Evolutionary conservation across 2,888 invertebrate species (phyloP).

Genomic region (Cremastinae sp.): DNA sequence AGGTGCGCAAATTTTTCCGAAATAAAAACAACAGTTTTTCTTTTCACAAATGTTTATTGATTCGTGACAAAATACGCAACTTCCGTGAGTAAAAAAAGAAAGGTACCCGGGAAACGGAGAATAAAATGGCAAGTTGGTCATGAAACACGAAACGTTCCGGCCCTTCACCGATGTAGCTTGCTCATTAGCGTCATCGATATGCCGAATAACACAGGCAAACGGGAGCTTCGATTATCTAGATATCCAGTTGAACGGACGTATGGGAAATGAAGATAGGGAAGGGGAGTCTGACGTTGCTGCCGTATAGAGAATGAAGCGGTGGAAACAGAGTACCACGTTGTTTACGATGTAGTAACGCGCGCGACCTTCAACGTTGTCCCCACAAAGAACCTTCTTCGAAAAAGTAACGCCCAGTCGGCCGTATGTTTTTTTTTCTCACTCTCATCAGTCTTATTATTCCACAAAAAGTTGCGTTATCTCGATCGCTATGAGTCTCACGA

Average conservation of each 20-base stretch:
- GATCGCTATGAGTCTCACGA: conserved; percentile 27
- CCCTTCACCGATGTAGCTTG: conserved; percentile 23
- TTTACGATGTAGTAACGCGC: conserved; percentile 47
- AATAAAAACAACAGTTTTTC: no score
- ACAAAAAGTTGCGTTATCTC: conserved; percentile 14
- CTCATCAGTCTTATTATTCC: conserved; percentile 3
- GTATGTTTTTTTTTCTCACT: conserved; percentile 20
- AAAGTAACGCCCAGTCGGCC: conserved; percentile 19
- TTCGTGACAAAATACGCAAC: neutral
- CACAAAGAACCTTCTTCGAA: conserved; percentile 13
- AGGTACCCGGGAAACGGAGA: no score
- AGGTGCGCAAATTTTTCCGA: no score
- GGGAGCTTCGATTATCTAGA: neutral
- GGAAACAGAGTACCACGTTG: conserved; percentile 26
- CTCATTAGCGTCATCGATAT: conserved; percentile 5
- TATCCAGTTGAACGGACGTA: conserved; percentile 10
- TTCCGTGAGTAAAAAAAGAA: neutral
- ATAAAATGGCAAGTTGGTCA: neutral
- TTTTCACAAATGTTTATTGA: no score
- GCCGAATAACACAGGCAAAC: neutral
- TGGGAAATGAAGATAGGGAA: conserved; percentile 3
- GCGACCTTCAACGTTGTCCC: conserved; percentile 40
- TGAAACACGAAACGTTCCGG: conserved; percentile 19
- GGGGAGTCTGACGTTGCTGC: conserved; percentile 10
- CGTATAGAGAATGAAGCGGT: conserved; percentile 28